A percentile compares a stretch with the other conserved stretches of the same genome.
phyloP scores from a whole-genome alignment of 2,113 vertebrate genomes.

The Ictidomys tridecemlineatus region DNA sequence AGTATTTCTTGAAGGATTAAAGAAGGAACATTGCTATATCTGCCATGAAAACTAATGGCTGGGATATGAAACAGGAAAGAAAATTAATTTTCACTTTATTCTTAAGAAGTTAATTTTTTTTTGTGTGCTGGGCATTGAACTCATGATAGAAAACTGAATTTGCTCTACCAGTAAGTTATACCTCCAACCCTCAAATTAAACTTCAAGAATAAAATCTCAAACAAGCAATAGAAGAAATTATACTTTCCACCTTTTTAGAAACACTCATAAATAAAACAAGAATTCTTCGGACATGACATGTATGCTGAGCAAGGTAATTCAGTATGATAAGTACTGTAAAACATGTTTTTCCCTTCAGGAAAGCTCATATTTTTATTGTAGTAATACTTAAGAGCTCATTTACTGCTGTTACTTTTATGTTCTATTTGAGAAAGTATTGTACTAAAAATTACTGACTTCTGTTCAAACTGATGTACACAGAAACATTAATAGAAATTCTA shows the following conservation, averaged over 20 bases:
- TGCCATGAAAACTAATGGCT: background rate
- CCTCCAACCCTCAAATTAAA: background rate
- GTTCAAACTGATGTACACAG: background rate
- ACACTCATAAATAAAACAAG: conserved; percentile 15
- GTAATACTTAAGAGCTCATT: background rate
- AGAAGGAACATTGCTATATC: background rate
- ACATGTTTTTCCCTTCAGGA: background rate
- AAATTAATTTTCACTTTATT: background rate
- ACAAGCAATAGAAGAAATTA: background rate
- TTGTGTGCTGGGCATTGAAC: background rate
- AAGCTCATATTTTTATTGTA: background rate
- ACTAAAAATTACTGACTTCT: background rate
- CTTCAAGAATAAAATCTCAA: conserved; percentile 16
- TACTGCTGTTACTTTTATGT: background rate
- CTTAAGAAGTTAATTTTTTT: background rate
- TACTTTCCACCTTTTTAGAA: background rate
- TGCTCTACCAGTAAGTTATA: background rate
- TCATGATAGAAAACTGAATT: background rate
- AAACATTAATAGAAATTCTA: background rate
- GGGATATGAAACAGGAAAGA: background rate
- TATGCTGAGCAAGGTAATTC: background rate
- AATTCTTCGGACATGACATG: background rate
- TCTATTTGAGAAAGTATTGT: background rate
- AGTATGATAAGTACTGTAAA: background rate
- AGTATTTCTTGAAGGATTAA: background rate